Percentiles rank a stretch among this genome's conserved stretches.
These are phyloP conservation scores for Pyrochroa serraticornis DNA, from an alignment of 2,888 invertebrate species.

Conservation along the genomic window DNA sequence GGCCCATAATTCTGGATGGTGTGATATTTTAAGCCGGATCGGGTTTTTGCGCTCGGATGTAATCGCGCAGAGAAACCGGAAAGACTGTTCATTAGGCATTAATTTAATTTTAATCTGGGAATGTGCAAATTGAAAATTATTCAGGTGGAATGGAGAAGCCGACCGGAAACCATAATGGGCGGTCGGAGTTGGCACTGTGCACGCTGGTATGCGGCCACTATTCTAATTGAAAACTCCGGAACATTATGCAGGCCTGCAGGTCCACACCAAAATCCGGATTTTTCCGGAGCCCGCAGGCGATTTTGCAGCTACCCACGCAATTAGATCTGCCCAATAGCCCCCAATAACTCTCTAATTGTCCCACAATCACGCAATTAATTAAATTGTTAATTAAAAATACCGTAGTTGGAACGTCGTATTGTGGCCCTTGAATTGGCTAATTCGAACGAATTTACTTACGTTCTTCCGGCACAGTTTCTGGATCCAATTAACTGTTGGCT, in stretches of 20 bases:
- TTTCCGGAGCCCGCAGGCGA: too few relatives aligned
- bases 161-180: conserved; percentile 53
- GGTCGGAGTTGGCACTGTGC: conserved; percentile 44
- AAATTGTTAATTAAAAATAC: too few relatives aligned
- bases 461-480: too few relatives aligned
- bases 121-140: conserved; percentile 55
- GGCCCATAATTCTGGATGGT: neutral
- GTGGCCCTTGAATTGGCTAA: too few relatives aligned
- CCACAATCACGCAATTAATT: too few relatives aligned
- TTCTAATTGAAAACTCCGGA: conserved; percentile 48
- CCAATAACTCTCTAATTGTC: too few relatives aligned
- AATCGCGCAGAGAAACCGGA: conserved; percentile 22
- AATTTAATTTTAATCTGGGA: conserved; percentile 53
- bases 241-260: neutral
- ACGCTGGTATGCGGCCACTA: conserved; percentile 42
- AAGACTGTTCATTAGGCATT: conserved; percentile 52
- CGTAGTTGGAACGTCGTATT: too few relatives aligned
- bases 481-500: conserved; percentile 47
- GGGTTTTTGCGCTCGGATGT: conserved; percentile 5
- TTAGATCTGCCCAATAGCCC: too few relatives aligned
- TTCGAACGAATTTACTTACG: too few relatives aligned
- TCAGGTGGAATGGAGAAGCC: conserved; percentile 53
- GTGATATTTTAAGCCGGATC: conserved; percentile 6
- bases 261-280: too few relatives aligned
- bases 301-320: too few relatives aligned